Evolutionary conservation across 2,888 invertebrate species (phyloP).

Genomic region (Rhopalosiphum nymphaeae): DNA sequence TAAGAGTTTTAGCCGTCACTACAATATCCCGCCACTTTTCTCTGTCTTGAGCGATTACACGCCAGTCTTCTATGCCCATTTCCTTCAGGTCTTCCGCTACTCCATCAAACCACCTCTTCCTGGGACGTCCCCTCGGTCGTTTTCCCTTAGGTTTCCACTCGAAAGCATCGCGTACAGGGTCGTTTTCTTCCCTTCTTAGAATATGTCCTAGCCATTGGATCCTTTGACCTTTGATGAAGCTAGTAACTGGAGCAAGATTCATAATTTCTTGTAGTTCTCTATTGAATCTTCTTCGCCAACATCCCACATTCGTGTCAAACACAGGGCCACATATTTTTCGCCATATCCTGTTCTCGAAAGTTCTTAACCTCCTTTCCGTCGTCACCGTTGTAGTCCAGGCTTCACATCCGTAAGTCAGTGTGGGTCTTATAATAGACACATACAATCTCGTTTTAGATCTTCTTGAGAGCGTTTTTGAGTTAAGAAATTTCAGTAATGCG

Average conservation of each 20-base stretch:
- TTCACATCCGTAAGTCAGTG: not conserved
- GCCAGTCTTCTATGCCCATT: conserved; percentile 3
- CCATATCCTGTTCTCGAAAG: not conserved
- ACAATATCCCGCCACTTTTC: not conserved
- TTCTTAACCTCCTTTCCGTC: not conserved
- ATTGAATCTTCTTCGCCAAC: conserved; percentile 6
- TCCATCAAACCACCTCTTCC: not conserved
- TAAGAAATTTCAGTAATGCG: too few relatives aligned
- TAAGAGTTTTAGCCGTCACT: not conserved
- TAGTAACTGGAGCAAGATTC: not conserved
- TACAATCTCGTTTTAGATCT: too few relatives aligned
- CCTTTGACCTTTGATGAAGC: not conserved
- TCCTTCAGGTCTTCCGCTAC: not conserved
- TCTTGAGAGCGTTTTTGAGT: too few relatives aligned
- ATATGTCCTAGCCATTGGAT: conserved; percentile 1
- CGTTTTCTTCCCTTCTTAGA: not conserved
- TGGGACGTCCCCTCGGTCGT: not conserved
- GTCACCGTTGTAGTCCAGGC: not conserved
- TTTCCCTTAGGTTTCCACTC: not conserved
- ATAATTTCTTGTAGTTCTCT: not conserved
- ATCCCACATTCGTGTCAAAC: not conserved
- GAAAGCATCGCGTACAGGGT: not conserved
- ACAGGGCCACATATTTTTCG: too few relatives aligned
- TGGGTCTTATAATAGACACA: not conserved
- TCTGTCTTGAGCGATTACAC: not conserved